Evolutionary conservation across 2,797 vertebrate species (phyloP), one percentile per base, ranked within the genome.

Genomic region (Propithecus perrieri): DNA sequence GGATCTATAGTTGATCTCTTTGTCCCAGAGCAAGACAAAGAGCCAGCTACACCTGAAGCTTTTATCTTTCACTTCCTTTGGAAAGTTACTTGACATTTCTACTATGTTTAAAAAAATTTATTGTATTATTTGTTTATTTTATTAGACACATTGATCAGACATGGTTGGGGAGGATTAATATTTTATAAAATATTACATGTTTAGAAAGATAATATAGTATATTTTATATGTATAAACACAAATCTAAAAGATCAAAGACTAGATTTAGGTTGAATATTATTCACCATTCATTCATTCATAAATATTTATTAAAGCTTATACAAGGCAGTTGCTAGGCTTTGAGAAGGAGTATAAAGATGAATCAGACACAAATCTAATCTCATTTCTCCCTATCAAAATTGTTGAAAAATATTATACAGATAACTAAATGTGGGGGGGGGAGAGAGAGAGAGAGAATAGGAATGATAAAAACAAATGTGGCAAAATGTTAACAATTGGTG

Each of bases 11-110:
- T 48, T 80, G 43, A 63, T 91, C 35, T 85, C 2, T 90, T 93
- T 94, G 46, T 91, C 43, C 46, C 59, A 33, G 48, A 92, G 50
- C 57, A 92, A 86, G 78, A 88, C 26, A 90, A 93, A 94, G 83
- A 94, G 13, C 79, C 63, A 74, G 33, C 38, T 33, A 76, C 41
- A 89, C 53, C 79, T 57, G 18, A 96, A 80, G 15, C 48, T 43
- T 91, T 89, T 76, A 74, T 80, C 83, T 94, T 74, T 71, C 48
- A 59, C 28, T 46, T 69, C 22, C 57, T 95, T 84, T 90, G 61
- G 81, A 72, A 90, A 95, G 61, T 79, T 35, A 83, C 22, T 85
- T 94, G 74, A 79, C 20, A 80, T 84, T 88, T 81, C 74, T 20
- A 26, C 35, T 35, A 30, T 28, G 30, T 38, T 79, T 38, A 38